These are phyloP conservation scores for Drosophila murphyi DNA, from an alignment of 1,140 invertebrate species.

Conservation along the genomic window DNA sequence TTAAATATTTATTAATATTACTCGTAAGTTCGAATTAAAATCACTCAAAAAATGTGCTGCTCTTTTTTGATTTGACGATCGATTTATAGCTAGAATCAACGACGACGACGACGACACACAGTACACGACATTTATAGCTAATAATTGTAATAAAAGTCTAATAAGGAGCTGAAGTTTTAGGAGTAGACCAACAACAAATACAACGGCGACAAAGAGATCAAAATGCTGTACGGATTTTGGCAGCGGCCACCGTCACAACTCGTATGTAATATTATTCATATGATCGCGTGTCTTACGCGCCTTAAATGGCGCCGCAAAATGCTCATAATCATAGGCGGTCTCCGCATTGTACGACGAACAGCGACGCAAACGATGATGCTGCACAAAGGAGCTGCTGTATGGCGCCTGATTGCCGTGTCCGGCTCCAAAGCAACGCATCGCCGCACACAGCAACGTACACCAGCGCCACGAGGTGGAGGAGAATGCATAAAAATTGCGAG, in stretches of 20 bases:
- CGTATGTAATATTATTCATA: constrained; percentile 83
- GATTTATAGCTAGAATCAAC: constrained; percentile 59
- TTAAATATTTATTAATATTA: constrained; percentile 35
- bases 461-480: constrained; percentile 81
- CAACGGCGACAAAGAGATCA: constrained; percentile 71
- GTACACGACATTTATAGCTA: constrained; percentile 72
- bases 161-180: constrained; percentile 55
- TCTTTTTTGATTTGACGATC: constrained; percentile 57
- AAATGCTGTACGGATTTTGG: constrained; percentile 53
- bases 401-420: constrained; percentile 65
- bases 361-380: constrained; percentile 66
- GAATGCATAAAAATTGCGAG: constrained; percentile 74
- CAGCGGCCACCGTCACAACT: constrained; percentile 81
- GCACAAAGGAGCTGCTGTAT: constrained; percentile 73
- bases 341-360: constrained; percentile 79
- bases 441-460: constrained; percentile 80
- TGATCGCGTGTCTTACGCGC: constrained; percentile 80
- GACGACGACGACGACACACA: constrained; percentile 60
- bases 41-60: constrained; percentile 76
- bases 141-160: constrained; percentile 78
- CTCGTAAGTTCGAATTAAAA: constrained; percentile 70
- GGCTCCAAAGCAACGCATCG: constrained; percentile 83
- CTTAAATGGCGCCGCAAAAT: constrained; percentile 79
- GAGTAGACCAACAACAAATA: constrained; percentile 62
- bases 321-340: constrained; percentile 72